Base-by-base conservation (phyloP, 2,888 invertebrate genomes). In the Eupithecia centaureata region DNA sequence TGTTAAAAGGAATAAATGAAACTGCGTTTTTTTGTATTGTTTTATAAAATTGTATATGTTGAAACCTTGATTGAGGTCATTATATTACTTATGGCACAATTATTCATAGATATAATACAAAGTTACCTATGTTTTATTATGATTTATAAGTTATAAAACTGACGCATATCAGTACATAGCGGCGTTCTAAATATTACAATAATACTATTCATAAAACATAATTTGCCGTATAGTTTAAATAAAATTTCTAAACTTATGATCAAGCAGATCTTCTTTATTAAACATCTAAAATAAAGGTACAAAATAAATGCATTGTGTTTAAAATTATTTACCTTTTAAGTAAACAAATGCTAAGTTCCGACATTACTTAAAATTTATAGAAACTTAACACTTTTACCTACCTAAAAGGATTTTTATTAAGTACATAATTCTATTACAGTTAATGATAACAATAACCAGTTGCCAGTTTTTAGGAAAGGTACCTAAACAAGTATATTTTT, bases 351-450 rank as follows among this genome's bases (percentile, higher is more conserved):
- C 8, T 25, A 33, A 51, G 5, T 35, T 38, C 57, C 51, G 2
- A 61, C 63, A 61, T 63, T 68, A 64, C 60, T 57, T 64, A 57
- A 68, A 68, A 67, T 18, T 63, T 61, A 63, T 22, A 52, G 64
- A 57, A 64, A 32, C 51, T 12, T 25, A 63, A 51, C 66, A 15
- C 18, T 38, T 27, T 28, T 56, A 33, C 51, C 27, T 33, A 60
- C 8, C 3, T 10, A 38, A 3, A 38, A 51, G 47, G 32, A n/a
- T 22, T 42, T 38, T n/a, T 13, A 35, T 8, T 18, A 18, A 42
- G 42, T 42, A 42, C 42, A 42, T 38, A 32, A 38, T 7, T 38
- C 38, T 38, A 42, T 18, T 18, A 2, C 2, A 18, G 54, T 27
- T n/a, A 54, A 52, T 52, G 2, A 10, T 56, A 28, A 56, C 10